Conservation (phyloP, 1,140 invertebrate genomes). For the Trichoplusia ni region DNA sequence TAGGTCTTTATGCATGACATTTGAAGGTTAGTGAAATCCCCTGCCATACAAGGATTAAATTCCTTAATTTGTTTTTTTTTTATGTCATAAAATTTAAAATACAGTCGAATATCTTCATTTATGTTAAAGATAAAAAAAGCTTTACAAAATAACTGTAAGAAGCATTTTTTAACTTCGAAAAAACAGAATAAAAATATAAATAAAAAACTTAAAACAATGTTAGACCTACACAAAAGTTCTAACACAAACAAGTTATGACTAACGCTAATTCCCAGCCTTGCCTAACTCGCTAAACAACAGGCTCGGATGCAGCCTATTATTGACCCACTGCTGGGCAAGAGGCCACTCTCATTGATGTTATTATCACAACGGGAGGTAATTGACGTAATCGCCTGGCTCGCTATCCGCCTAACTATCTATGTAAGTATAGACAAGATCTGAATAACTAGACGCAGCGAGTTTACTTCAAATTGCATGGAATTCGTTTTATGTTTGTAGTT, state of each 20-base stretch:
- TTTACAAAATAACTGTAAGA: too few relatives aligned
- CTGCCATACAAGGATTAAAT: too few relatives aligned
- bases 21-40: too few relatives aligned
- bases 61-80: too few relatives aligned
- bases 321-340: constrained; percentile 33
- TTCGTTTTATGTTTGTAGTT: neutral
- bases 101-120: too few relatives aligned
- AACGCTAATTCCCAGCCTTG: constrained; percentile 5
- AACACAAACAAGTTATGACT: constrained; percentile 11
- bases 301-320: constrained; percentile 20
- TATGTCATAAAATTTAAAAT: too few relatives aligned
- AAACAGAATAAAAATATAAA: too few relatives aligned
- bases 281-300: constrained; percentile 15
- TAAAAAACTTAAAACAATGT: too few relatives aligned
- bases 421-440: constrained; percentile 16
- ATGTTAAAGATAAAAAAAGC: too few relatives aligned
- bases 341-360: constrained; percentile 34
- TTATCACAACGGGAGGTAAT: constrained; percentile 39
- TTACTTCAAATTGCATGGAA: neutral
- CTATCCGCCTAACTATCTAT: constrained; percentile 24
- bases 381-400: constrained; percentile 27
- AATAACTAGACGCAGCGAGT: constrained; percentile 16
- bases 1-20: too few relatives aligned
- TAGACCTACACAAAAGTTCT: neutral
- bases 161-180: too few relatives aligned